A percentile compares a stretch with the other conserved stretches of the same genome.
Conservation (phyloP, 2,797 vertebrate genomes). For the Periparus ater region DNA sequence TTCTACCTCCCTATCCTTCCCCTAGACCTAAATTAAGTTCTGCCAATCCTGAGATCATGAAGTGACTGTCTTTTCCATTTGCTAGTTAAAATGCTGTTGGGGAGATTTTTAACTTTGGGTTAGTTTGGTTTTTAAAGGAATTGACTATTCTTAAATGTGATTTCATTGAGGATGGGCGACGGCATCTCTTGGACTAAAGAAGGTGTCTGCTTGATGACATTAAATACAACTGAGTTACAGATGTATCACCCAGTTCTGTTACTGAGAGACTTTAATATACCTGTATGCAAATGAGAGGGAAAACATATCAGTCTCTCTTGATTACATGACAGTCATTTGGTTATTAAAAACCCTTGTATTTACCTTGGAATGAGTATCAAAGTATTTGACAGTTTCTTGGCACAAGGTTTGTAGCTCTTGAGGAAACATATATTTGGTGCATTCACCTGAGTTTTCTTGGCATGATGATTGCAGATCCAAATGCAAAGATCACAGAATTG, state of each 20-base stretch:
- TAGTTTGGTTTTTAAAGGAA: background rate
- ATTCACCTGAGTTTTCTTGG: background rate
- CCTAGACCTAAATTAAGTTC: background rate
- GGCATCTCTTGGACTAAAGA: background rate
- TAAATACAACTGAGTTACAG: background rate
- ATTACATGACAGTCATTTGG: background rate
- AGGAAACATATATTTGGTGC: background rate
- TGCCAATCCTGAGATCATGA: background rate
- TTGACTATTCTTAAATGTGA: background rate
- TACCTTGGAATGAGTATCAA: background rate
- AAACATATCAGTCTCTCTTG: background rate
- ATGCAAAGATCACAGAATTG: background rate
- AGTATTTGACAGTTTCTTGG: background rate
- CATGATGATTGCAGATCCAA: background rate
- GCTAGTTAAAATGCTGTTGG: background rate
- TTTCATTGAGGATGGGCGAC: background rate
- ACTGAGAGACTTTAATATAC: background rate
- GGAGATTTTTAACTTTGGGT: background rate
- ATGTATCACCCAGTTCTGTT: background rate
- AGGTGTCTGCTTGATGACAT: background rate
- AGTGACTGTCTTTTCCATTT: background rate
- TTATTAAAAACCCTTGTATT: background rate
- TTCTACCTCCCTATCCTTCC: background rate
- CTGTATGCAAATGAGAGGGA: background rate
- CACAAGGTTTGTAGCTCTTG: background rate